A percentile compares a stretch with the other conserved stretches of the same genome.
phyloP scores from a whole-genome alignment of 2,797 vertebrate species.

The Dallia pectoralis region DNA sequence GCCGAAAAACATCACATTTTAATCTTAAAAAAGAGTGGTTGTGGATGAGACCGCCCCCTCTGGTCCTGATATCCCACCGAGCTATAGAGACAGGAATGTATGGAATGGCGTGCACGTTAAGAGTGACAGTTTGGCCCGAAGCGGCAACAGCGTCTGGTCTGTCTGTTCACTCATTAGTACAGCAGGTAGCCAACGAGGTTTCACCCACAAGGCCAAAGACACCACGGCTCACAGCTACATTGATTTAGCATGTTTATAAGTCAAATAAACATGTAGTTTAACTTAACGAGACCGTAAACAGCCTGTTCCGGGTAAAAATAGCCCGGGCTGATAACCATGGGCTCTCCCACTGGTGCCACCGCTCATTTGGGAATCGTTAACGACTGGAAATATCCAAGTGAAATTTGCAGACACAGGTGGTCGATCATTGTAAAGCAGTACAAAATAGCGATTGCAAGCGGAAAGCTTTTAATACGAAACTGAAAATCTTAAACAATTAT shows the following conservation, averaged over 20 bases:
- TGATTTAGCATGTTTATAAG: slow-evolving; percentile 48
- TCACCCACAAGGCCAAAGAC: slow-evolving; percentile 29
- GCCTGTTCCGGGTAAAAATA: slow-evolving; percentile 48
- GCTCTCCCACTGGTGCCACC: slow-evolving; percentile 41
- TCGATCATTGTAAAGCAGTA: neutral
- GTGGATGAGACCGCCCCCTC: neutral
- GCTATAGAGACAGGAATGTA: slow-evolving; percentile 69
- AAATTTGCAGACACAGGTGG: neutral
- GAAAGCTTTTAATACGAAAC: neutral
- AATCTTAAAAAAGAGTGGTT: neutral
- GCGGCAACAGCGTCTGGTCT: slow-evolving; percentile 59
- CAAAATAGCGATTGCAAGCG: neutral
- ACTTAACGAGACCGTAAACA: slow-evolving; percentile 53
- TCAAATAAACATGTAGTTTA: slow-evolving; percentile 41
- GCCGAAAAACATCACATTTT: slow-evolving; percentile 21
- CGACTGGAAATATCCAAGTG: slow-evolving; percentile 44
- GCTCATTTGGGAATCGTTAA: slow-evolving; percentile 48
- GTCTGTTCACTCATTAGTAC: slow-evolving; percentile 62
- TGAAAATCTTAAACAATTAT: neutral
- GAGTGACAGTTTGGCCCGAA: slow-evolving; percentile 30
- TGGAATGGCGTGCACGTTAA: slow-evolving; percentile 65
- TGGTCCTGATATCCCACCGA: neutral
- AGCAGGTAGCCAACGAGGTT: slow-evolving; percentile 27
- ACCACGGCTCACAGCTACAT: slow-evolving; percentile 18
- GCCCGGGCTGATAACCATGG: slow-evolving; percentile 40